phyloP scores from a whole-genome alignment of 2,113 vertebrate genomes.

The Aptenodytes forsteri region DNA sequence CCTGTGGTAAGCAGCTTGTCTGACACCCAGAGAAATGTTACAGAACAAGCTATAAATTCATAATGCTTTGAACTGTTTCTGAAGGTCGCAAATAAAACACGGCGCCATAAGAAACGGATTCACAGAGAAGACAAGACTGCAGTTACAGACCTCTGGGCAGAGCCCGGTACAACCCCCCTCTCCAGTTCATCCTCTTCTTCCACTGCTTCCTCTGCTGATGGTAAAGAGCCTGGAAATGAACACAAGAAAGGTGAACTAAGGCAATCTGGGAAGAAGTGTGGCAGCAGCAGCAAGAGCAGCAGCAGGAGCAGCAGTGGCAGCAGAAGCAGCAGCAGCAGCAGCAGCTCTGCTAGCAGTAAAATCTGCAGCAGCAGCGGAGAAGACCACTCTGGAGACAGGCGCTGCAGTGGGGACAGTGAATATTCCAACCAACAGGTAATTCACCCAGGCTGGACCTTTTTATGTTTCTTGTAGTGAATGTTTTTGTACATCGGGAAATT shows the following conservation, averaged over 20 bases:
- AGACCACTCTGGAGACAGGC: neutral
- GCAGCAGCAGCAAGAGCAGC: neutral
- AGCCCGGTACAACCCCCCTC: neutral
- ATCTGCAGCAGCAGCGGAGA: conserved; percentile 3
- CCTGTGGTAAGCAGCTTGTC: neutral
- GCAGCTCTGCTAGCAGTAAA: neutral
- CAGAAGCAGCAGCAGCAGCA: neutral
- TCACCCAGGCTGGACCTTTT: neutral
- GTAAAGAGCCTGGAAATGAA: neutral
- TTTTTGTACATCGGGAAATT: neutral
- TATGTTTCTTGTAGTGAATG: neutral
- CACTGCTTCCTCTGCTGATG: neutral
- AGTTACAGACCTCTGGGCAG: neutral
- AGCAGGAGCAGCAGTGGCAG: neutral
- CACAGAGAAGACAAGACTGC: neutral
- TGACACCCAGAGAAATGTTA: neutral
- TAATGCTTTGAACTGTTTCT: neutral
- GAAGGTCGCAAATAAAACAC: conserved; percentile 38
- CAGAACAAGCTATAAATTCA: neutral
- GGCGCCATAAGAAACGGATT: neutral
- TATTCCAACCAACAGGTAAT: conserved; percentile 20
- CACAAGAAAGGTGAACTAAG: neutral
- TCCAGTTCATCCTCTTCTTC: conserved; percentile 17
- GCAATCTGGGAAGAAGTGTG: neutral
- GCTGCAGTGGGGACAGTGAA: neutral